Base-by-base conservation (phyloP, 2,797 vertebrate genomes). In the Hirundo rustica region DNA sequence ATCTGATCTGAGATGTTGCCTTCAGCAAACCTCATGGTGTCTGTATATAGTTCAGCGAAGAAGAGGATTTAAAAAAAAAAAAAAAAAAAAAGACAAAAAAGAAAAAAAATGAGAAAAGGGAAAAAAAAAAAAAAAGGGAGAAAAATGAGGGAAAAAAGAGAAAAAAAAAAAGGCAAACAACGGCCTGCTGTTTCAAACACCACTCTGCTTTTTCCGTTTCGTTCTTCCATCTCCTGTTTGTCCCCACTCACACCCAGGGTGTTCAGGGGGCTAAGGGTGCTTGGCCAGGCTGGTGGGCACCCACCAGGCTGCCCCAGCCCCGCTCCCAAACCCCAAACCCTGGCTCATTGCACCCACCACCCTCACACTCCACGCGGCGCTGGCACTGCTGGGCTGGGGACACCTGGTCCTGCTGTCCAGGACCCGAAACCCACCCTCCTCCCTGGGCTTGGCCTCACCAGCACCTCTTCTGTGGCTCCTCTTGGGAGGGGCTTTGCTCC, bases 1-100 rank as follows among this genome's bases (percentile, higher is more conserved):
- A 95, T 96, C 96, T 95, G 95, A 97, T 96, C 97, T 97, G 97
- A 97, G 96, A 96, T 95, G 96, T 96, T 97, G 96, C 97, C 97
- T 97, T 97, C 96, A 96, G 95, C 97, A 95, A 96, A 97, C 97
- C 97, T 97, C 96, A 97, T 87, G 85, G 93, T 97, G 96, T 93
- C 93, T 95, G 95, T 96, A 92, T 85, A 94, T 96, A 95, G 57
- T 84, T 95, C 88, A 79, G 80, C 75, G 10, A 91, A 89, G 88
- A 92, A 85, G 75, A 92, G 9, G 66, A 76, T 61, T 61, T 25
- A 50, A 75, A 23, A 54, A 73, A 70, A 65, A 65, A 55, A 79
- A 40, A 8, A 51, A 6, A 23, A 29, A 38, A 55, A 82, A 76
- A 82, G 27, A 72, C 50, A 77, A 91, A 80, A 42, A 42, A 42